These are phyloP conservation scores for Oophaga sylvatica DNA, from an alignment of 2,797 vertebrate species.

Conservation along the genomic window DNA sequence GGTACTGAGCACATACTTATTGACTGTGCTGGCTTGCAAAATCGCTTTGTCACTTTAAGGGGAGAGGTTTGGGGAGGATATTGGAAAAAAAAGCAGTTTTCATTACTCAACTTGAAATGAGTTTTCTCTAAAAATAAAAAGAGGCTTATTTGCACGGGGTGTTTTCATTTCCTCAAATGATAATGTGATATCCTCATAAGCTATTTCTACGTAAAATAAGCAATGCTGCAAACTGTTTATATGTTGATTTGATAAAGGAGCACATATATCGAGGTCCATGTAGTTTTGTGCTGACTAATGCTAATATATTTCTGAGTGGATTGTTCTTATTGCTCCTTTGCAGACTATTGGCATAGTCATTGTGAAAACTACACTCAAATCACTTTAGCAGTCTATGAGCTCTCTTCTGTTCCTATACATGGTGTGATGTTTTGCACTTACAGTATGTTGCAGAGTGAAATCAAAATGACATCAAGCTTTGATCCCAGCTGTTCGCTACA, in stretches of 20 bases:
- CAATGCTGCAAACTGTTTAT: conserved; percentile 2
- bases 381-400: not conserved
- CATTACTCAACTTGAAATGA: conserved; percentile 53
- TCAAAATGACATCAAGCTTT: not conserved
- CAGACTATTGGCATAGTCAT: not conserved
- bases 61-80: conserved; percentile 27
- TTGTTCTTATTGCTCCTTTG: not conserved
- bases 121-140: conserved; percentile 51
- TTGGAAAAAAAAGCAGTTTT: conserved; percentile 49
- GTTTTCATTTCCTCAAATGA: conserved; percentile 58
- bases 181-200: conserved; percentile 48
- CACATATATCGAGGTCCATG: not conserved
- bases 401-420: not conserved
- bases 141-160: conserved; percentile 46
- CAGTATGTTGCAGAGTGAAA: not conserved
- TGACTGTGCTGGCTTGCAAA: not conserved
- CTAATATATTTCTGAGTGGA: not conserved
- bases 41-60: conserved; percentile 48
- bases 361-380: not conserved
- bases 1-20: not conserved
- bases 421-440: too few species aligned
- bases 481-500: too few species aligned
- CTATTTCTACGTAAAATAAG: conserved; percentile 28
- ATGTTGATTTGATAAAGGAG: not conserved
- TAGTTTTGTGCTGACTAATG: not conserved